A percentile compares a stretch with the other conserved stretches of the same genome.
Evolutionary conservation across 1,140 invertebrate species (phyloP).

Genomic region (Lanistes nyassanus): DNA sequence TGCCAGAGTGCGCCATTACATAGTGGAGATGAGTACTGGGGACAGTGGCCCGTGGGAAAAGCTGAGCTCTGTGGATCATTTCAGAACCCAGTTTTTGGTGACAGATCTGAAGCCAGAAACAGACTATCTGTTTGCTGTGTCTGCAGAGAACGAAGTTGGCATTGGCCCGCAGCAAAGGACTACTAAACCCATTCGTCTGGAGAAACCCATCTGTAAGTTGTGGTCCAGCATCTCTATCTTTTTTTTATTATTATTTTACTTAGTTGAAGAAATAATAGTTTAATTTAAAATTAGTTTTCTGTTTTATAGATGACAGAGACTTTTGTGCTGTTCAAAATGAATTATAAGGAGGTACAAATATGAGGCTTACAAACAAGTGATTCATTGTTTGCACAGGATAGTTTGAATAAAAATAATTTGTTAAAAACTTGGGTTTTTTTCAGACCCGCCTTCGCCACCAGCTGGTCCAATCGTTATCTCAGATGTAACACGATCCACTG

Average conservation of each 20-base stretch:
- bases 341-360: too few species aligned
- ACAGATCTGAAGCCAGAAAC: slow-evolving; percentile 77
- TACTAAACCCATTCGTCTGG: slow-evolving; percentile 76
- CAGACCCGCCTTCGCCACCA: slow-evolving; percentile 72
- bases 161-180: slow-evolving; percentile 78
- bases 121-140: slow-evolving; percentile 96
- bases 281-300: not conserved
- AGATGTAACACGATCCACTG: slow-evolving; percentile 71
- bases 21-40: slow-evolving; percentile 70
- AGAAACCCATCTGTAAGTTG: slow-evolving; percentile 52
- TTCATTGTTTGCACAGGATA: not conserved
- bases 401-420: slow-evolving; percentile 3
- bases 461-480: slow-evolving; percentile 76
- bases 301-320: too few species aligned
- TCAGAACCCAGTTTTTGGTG: slow-evolving; percentile 71
- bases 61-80: slow-evolving; percentile 72
- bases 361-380: not conserved
- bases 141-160: slow-evolving; percentile 89
- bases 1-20: slow-evolving; percentile 88
- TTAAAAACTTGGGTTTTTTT: slow-evolving; percentile 17
- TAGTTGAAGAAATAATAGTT: not conserved
- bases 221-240: not conserved
- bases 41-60: slow-evolving; percentile 50
- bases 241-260: not conserved
- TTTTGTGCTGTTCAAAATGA: not conserved